These are phyloP conservation scores for Chaitophorus viminalis DNA, from an alignment of 2,888 invertebrate species.

Conservation along the genomic window DNA sequence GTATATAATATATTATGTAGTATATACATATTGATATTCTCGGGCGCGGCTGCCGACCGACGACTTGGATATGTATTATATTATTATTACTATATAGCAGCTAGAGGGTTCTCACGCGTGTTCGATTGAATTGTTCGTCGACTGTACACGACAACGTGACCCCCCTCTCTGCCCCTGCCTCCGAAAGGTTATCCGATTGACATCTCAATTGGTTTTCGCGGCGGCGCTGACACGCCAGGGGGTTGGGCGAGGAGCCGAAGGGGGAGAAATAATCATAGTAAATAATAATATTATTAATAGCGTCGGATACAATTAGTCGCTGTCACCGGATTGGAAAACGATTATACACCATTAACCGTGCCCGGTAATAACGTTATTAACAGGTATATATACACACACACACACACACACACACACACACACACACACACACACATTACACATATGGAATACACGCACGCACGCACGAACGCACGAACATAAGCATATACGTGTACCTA, in stretches of 20 bases:
- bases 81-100: no score
- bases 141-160: not conserved
- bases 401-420: not conserved
- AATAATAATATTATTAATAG: constrained; percentile 58
- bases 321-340: constrained; percentile 59
- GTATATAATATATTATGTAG: no score
- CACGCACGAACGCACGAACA: no score
- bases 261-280: constrained; percentile 35
- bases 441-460: not conserved
- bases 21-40: no score
- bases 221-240: constrained; percentile 52
- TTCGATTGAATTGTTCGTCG: constrained; percentile 50
- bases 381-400: constrained; percentile 4
- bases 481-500: no score
- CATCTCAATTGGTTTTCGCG: constrained; percentile 55
- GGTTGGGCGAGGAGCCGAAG: not conserved
- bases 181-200: constrained; percentile 56
- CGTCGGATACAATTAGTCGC: constrained; percentile 61
- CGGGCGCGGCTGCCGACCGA: not conserved
- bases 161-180: not conserved
- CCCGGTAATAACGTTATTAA: constrained; percentile 52
- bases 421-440: not conserved
- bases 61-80: not conserved
- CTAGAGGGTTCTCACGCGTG: constrained; percentile 43
- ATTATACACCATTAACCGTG: constrained; percentile 46